Percentiles rank a stretch among this genome's conserved stretches.
Evolutionary conservation across 1,140 invertebrate genomes (phyloP).

Genomic region (Magallana angulata): DNA sequence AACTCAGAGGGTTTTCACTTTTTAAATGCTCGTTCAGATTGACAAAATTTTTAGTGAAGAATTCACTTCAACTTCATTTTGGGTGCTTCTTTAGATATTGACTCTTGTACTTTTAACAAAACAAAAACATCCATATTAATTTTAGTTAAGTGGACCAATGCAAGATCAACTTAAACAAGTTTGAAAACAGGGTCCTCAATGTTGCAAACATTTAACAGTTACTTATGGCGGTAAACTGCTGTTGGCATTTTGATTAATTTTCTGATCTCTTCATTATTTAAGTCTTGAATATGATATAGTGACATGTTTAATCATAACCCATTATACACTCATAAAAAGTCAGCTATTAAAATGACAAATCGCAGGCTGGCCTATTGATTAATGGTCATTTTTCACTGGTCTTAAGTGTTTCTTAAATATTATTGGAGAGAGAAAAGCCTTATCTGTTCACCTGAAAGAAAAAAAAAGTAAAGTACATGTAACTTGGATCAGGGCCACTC

Average conservation of each 20-base stretch:
- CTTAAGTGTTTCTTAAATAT: slow-evolving; percentile 32
- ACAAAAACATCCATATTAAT: too few species aligned
- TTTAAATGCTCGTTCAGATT: too few species aligned
- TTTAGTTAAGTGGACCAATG: too few species aligned
- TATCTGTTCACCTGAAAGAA: not conserved
- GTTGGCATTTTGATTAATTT: not conserved
- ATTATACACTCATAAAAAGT: slow-evolving; percentile 20
- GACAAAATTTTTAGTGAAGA: too few species aligned
- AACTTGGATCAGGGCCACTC: not conserved
- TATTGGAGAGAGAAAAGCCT: not conserved
- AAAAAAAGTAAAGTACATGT: not conserved
- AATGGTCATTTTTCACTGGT: not conserved
- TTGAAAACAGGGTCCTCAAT: too few species aligned
- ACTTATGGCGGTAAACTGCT: too few species aligned
- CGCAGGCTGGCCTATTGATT: not conserved
- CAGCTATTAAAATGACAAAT: not conserved
- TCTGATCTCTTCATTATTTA: not conserved
- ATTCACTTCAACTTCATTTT: too few species aligned
- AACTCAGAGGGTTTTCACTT: too few species aligned
- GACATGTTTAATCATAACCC: slow-evolving; percentile 26
- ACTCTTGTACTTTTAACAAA: too few species aligned
- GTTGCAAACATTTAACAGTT: too few species aligned
- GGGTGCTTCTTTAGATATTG: too few species aligned
- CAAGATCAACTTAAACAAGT: too few species aligned
- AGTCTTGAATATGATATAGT: not conserved